phyloP scores from a whole-genome alignment of 2,113 vertebrate species.

The Buteo buteo region DNA sequence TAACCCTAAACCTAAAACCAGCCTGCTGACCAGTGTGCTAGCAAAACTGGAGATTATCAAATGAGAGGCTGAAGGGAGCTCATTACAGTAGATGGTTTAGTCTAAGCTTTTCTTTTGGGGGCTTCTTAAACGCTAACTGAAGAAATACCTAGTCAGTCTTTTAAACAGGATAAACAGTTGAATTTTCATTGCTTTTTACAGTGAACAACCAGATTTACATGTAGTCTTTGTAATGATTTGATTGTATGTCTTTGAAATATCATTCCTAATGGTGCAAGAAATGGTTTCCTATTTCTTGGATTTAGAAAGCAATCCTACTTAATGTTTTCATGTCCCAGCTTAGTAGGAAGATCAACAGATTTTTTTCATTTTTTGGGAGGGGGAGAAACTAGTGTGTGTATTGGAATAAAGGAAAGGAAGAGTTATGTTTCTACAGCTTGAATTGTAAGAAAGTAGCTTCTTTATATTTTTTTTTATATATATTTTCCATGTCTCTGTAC shows the following conservation, averaged over 20 bases:
- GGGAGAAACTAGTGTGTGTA: neutral
- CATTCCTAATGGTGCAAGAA: neutral
- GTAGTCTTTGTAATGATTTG: neutral
- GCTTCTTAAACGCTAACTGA: neutral
- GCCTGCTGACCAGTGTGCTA: neutral
- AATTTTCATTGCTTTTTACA: neutral
- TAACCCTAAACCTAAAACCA: neutral
- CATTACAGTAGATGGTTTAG: neutral
- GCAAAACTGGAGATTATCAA: neutral
- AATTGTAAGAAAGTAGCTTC: neutral
- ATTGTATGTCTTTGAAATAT: neutral
- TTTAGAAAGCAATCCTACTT: neutral
- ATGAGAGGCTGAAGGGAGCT: neutral
- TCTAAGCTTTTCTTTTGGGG: neutral
- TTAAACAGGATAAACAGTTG: neutral
- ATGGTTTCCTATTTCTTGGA: neutral
- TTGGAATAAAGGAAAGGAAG: neutral
- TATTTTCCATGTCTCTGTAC: neutral
- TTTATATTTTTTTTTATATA: neutral
- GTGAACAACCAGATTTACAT: neutral
- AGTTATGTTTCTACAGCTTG: neutral
- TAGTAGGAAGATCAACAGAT: neutral
- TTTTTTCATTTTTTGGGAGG: neutral
- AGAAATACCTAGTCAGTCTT: neutral
- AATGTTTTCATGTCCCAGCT: neutral